Conservation (phyloP, 2,113 vertebrate species). For the Melierax canorus region DNA sequence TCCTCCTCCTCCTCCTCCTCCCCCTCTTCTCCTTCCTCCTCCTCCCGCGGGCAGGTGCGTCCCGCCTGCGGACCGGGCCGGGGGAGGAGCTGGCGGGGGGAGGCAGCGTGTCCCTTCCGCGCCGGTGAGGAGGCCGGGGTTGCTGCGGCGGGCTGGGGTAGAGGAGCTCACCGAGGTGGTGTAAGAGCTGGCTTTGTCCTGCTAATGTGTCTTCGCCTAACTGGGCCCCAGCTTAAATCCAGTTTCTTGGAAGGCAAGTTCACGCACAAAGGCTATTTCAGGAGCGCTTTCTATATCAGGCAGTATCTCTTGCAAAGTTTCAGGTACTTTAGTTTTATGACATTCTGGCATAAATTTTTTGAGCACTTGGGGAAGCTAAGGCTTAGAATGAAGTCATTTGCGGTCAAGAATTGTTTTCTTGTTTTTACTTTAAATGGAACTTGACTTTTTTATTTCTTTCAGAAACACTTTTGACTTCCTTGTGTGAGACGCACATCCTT, state of each 20-base stretch:
- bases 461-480: not conserved
- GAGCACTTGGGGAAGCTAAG: not conserved
- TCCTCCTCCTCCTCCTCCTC: no score
- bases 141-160: not conserved
- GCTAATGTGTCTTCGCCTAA: fast-evolving
- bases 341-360: not conserved
- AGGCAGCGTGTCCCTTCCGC: not conserved
- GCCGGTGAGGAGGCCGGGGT: not conserved
- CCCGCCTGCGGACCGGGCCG: no score
- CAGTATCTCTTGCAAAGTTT: not conserved
- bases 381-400: not conserved
- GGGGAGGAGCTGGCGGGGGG: no score
- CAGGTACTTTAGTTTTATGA: not conserved
- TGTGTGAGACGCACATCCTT: not conserved
- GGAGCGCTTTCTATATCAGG: not conserved
- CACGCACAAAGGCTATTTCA: fast-evolving
- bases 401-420: not conserved
- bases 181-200: no score
- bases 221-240: not conserved
- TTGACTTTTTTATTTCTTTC: not conserved
- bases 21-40: no score
- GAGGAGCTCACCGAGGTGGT: no score
- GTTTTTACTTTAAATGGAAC: not conserved
- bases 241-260: not conserved
- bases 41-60: no score